Percentiles rank a stretch among this genome's conserved stretches.
These are phyloP conservation scores for Trisateles emortualis DNA, from an alignment of 2,888 invertebrate genomes.

Conservation along the genomic window DNA sequence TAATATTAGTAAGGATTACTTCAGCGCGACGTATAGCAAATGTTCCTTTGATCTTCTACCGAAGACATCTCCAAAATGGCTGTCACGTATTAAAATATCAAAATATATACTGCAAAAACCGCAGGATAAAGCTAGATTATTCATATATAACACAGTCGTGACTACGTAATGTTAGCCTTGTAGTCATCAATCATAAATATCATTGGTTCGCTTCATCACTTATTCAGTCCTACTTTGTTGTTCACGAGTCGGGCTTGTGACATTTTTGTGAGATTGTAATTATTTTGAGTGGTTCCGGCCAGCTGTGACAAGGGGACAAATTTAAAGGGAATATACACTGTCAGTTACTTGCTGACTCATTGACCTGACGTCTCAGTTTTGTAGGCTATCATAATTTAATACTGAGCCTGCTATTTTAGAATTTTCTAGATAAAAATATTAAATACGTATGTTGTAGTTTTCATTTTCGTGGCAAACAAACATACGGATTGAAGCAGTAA, in stretches of 20 bases:
- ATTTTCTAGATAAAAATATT: background rate
- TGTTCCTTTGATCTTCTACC: too few relatives aligned
- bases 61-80: too few relatives aligned
- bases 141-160: slow-evolving; percentile 21
- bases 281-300: slow-evolving; percentile 67
- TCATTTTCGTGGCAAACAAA: too few relatives aligned
- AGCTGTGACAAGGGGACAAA: slow-evolving; percentile 57
- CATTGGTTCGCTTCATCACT: slow-evolving; percentile 58
- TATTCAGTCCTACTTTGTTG: slow-evolving; percentile 57
- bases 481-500: too few relatives aligned
- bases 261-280: slow-evolving; percentile 71
- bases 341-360: slow-evolving; percentile 27
- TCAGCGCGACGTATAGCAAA: too few relatives aligned
- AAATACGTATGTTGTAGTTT: too few relatives aligned
- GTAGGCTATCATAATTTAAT: slow-evolving; percentile 11
- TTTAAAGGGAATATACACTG: slow-evolving; percentile 41
- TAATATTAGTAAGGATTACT: too few relatives aligned
- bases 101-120: too few relatives aligned
- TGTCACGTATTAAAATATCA: too few relatives aligned
- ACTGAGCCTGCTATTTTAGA: slow-evolving; percentile 4
- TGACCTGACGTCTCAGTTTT: slow-evolving; percentile 25
- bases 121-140: background rate
- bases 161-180: slow-evolving; percentile 46
- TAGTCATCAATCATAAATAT: slow-evolving; percentile 62
- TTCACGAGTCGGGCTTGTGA: slow-evolving; percentile 45